Conservation (phyloP, 2,888 invertebrate species). For the Scotopteryx bipunctaria region DNA sequence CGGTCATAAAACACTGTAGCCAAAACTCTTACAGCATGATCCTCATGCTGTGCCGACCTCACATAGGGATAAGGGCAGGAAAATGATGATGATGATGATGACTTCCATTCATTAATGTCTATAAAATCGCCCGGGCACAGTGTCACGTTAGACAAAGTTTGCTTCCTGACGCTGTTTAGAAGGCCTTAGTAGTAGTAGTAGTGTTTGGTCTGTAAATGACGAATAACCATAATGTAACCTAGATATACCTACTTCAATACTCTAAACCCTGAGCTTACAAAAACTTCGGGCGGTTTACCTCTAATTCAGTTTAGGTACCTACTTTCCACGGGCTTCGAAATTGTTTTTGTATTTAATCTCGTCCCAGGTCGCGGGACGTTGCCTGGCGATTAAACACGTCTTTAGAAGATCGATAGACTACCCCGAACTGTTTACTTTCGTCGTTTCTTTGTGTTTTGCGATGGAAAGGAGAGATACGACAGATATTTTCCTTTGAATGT, state of each 20-base stretch:
- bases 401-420: slow-evolving; percentile 51
- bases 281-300: slow-evolving; percentile 9
- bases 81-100: too few species aligned
- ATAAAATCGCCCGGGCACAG: too few species aligned
- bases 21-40: too few species aligned
- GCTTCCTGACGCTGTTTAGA: too few species aligned
- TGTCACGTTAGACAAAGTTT: too few species aligned
- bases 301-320: slow-evolving; percentile 11
- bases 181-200: too few species aligned
- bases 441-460: slow-evolving; percentile 37
- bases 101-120: too few species aligned
- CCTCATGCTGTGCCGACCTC: too few species aligned
- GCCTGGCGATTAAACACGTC: slow-evolving; percentile 64
- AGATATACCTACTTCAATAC: not conserved
- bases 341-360: slow-evolving; percentile 61
- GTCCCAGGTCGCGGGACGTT: slow-evolving; percentile 45
- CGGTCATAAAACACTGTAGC: too few species aligned
- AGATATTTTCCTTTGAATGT: slow-evolving; percentile 12
- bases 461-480: slow-evolving; percentile 16
- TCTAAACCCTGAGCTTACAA: too few species aligned
- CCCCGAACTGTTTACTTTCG: slow-evolving; percentile 41
- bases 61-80: too few species aligned
- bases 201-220: too few species aligned
- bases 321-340: slow-evolving; percentile 34
- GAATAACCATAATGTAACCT: not conserved